Base-by-base conservation (phyloP, 2,888 invertebrate species). In the Thymelicus lineola region DNA sequence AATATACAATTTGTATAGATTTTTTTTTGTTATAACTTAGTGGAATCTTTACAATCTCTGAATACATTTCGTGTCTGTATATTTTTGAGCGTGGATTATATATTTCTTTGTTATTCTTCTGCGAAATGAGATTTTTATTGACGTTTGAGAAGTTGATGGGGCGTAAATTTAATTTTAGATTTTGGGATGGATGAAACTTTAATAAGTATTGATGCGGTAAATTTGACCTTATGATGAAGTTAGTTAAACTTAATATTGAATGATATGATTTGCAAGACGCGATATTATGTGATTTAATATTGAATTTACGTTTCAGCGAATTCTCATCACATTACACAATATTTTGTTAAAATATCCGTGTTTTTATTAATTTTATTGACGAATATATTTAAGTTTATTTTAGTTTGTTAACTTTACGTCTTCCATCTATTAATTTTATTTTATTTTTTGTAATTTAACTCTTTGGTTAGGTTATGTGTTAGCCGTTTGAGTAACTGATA, bases 401-500 rank as follows among this genome's bases (percentile, higher is more conserved):
- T 73, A 72, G 60, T 69, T 72, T 72, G 71, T 78, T 77, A 76
- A 74, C 57, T 84, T 79, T 86, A 87, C 75, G 90, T 90, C 90
- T 90, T 90, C 90, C 90, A 90, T 65, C 46, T 72, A 60, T 68
- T 76, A 71, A 71, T 71, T 75, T 71, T 72, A 71, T 73, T 80
- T 77, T 80, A n/a, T 82, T 82, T 78, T 73, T 76, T 82, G 77
- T 82, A 77, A 82, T 80, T 80, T 80, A 75, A 78, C 80, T n/a
- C n/a, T 80, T 80, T 76, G 75, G 79, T 78, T 77, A 38, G 38
- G 46, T 42, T 61, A 59, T 59, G 48, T 46, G 42, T 45, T 57
- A 46, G 42, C 88, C 89, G 88, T 89, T 88, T 87, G 87, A 83
- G 86, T 86, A 80, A 88, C 84, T 86, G 85, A 87, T 28, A 86